Base-by-base conservation (phyloP, 2,888 invertebrate genomes). In the Abscondita cerata region DNA sequence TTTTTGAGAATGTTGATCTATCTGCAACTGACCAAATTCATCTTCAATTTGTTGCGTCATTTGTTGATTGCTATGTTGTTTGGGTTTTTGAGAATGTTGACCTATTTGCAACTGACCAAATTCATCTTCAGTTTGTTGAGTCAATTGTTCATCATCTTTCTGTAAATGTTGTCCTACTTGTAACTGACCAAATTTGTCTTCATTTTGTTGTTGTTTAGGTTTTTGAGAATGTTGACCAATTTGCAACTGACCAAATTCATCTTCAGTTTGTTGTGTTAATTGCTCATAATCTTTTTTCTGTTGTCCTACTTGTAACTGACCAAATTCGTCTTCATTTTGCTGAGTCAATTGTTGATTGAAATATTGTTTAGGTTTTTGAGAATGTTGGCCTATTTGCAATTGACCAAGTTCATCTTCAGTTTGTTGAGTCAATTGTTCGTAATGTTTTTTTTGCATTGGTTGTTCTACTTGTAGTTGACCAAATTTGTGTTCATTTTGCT, bases 1-100 rank as follows among this genome's bases (percentile, higher is more conserved):
- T 46, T 68, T 52, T 19, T 62, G 44, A 16, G 38, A 48, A n/a
- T 19, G 18, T 8, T 18, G 44, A 5, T 19, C 44, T 19, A 44
- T 18, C 19, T 44, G 44, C 16, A 54, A 18, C 33, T 66, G 48
- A 8, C 50, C n/a, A 20, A 16, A 41, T n/a, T 41, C 15, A 16
- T 41, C 16, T 41, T 41, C 15, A 41, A 15, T 41, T 41, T 41
- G 41, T 12, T 41, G 41, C 1, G 9, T 8, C 41, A 41, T 12
- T 4, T 41, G 13, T 16, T 41, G 8, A 9, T 16, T 16, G 13
- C 6, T 12, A 2, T 13, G 8, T 41, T 41, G 1, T 15, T 9
- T 54, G 59, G 53, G 1, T 31, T 36, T 58, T 77, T 73, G 62
- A 79, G 77, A 1, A 70, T 72, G 5, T 76, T 71, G 31, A 47